A percentile compares a stretch with the other conserved stretches of the same genome.
These are phyloP conservation scores for Coptodon rendalli DNA, from an alignment of 2,113 vertebrate species.

Conservation along the genomic window DNA sequence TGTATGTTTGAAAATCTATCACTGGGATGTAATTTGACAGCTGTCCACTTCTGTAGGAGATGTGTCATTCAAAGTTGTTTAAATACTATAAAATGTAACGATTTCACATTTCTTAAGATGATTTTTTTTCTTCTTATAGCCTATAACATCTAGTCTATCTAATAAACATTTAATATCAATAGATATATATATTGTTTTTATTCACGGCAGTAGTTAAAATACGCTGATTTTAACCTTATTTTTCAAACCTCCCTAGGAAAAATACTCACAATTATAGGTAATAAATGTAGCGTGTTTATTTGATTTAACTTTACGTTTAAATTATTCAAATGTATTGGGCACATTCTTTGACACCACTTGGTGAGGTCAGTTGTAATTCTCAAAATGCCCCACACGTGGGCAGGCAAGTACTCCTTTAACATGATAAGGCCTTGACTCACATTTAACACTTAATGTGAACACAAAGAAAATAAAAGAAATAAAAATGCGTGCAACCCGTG, in stretches of 20 bases:
- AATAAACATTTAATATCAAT: not conserved
- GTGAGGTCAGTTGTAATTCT: conserved; percentile 25
- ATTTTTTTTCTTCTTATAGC: not conserved
- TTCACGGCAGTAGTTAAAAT: not conserved
- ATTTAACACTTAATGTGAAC: not conserved
- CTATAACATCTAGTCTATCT: not conserved
- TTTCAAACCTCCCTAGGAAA: not conserved
- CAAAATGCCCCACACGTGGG: conserved; percentile 33
- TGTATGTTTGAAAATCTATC: not conserved
- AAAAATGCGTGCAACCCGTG: not conserved
- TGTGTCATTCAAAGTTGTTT: not conserved
- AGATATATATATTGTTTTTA: not conserved
- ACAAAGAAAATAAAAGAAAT: not conserved
- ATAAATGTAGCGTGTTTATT: not conserved
- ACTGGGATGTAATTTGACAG: not conserved
- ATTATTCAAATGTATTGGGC: not conserved
- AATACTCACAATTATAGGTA: not conserved
- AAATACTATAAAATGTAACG: not conserved
- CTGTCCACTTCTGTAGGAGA: not conserved
- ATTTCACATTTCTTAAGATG: not conserved
- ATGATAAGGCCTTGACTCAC: not conserved
- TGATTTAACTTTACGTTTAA: not conserved
- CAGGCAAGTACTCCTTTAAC: conserved; percentile 13
- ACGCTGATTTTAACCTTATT: not conserved
- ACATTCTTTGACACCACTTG: not conserved